Evolutionary conservation across 1,140 invertebrate species (phyloP).

Genomic region (Micrasema longulum): DNA sequence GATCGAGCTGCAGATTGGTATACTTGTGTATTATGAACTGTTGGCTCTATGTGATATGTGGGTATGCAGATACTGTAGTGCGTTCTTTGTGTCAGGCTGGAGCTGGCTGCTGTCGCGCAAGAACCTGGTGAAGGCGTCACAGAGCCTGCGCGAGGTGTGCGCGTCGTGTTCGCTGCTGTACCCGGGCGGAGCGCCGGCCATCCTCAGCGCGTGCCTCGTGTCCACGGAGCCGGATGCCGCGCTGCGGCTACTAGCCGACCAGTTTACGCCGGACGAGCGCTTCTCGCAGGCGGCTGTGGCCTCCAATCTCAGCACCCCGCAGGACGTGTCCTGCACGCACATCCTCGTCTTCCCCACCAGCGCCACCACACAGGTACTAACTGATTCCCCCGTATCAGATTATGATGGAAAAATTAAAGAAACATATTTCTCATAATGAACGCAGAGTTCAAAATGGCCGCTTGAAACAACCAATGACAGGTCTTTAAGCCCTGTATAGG

Average conservation of each 20-base stretch:
- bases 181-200: conserved; percentile 85
- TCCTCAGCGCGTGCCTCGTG: conserved; percentile 96
- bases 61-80: too few relatives aligned
- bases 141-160: conserved; percentile 91
- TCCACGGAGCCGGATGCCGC: conserved; percentile 95
- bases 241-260: conserved; percentile 94
- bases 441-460: too few relatives aligned
- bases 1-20: too few relatives aligned
- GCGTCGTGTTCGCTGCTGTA: conserved; percentile 87
- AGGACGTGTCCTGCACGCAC: conserved; percentile 96
- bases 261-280: conserved; percentile 91
- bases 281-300: conserved; percentile 88
- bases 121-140: conserved; percentile 88
- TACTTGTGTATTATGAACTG: too few relatives aligned
- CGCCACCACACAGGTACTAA: conserved; percentile 88
- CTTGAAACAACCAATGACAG: too few relatives aligned
- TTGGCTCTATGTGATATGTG: too few relatives aligned
- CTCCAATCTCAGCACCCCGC: conserved; percentile 87
- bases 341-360: conserved; percentile 99
- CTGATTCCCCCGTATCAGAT: too few relatives aligned
- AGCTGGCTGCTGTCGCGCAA: conserved; percentile 92
- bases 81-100: too few relatives aligned
- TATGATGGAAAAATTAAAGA: too few relatives aligned
- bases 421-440: too few relatives aligned
- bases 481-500: too few relatives aligned